phyloP scores from a whole-genome alignment of 1,140 invertebrate species.

The Latrodectus geometricus region DNA sequence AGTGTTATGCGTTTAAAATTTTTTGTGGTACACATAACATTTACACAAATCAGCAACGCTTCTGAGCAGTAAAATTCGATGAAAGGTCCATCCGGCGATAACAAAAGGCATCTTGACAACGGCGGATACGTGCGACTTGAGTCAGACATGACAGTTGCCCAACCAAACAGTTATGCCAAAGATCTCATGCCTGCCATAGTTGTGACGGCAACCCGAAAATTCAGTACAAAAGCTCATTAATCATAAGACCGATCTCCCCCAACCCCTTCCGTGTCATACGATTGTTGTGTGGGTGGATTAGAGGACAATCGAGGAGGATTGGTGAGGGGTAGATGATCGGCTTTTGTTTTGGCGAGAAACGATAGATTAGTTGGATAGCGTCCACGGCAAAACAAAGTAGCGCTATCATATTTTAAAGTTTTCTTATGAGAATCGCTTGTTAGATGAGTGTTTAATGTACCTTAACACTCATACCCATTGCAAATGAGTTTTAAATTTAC shows the following conservation, averaged over 20 bases:
- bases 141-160: conserved; percentile 9
- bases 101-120: conserved; percentile 22
- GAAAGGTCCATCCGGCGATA: conserved; percentile 28
- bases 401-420: too few species aligned
- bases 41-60: background rate
- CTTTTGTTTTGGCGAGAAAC: background rate
- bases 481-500: too few species aligned
- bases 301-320: conserved; percentile 9
- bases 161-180: conserved; percentile 16
- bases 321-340: background rate
- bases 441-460: too few species aligned
- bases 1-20: background rate
- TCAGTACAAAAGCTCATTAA: conserved; percentile 48
- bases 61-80: conserved; percentile 1
- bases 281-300: conserved; percentile 5
- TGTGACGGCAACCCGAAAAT: conserved; percentile 22
- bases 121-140: conserved; percentile 10
- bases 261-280: conserved; percentile 5
- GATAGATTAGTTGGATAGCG: background rate
- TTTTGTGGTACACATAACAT: background rate
- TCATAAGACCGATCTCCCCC: conserved; percentile 25
- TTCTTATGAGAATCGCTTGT: too few species aligned
- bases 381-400: too few species aligned
- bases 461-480: too few species aligned
- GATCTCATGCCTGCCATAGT: conserved; percentile 34